Percentiles rank a stretch among this genome's conserved stretches.
Evolutionary conservation across 2,888 invertebrate species (phyloP).

Genomic region (Tipula helvola): DNA sequence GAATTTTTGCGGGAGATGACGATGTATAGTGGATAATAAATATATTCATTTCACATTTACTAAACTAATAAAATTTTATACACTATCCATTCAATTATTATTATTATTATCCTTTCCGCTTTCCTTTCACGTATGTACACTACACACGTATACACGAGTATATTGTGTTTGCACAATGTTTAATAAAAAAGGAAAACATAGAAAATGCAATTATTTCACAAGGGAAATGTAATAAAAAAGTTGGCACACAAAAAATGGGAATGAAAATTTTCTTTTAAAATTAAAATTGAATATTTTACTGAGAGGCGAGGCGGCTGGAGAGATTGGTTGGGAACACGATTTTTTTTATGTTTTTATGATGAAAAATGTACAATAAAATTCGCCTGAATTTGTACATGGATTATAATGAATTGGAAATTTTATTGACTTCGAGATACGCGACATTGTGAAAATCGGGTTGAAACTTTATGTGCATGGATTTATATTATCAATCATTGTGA

Average conservation of each 20-base stretch:
- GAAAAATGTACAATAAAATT: neutral
- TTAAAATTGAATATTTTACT: neutral
- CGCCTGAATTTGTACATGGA: neutral
- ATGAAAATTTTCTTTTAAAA: neutral
- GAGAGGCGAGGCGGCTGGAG: neutral
- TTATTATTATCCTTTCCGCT: neutral
- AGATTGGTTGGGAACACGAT: neutral
- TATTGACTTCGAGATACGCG: neutral
- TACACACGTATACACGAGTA: neutral
- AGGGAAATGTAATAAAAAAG: neutral
- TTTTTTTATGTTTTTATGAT: neutral
- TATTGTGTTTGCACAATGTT: neutral
- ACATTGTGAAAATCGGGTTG: neutral
- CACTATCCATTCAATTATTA: neutral
- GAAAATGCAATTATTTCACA: neutral
- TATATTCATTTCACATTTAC: conserved; percentile 4
- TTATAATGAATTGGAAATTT: neutral
- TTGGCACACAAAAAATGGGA: neutral
- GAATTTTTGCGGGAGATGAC: neutral
- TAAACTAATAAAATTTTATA: neutral
- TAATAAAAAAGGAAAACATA: neutral
- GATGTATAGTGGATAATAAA: neutral
- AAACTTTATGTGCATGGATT: neutral
- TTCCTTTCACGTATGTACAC: neutral
- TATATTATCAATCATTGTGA: neutral